Evolutionary conservation across 2,113 vertebrate genomes (phyloP), one percentile per base, ranked within the genome.

Genomic region (Cyrtonyx montezumae): DNA sequence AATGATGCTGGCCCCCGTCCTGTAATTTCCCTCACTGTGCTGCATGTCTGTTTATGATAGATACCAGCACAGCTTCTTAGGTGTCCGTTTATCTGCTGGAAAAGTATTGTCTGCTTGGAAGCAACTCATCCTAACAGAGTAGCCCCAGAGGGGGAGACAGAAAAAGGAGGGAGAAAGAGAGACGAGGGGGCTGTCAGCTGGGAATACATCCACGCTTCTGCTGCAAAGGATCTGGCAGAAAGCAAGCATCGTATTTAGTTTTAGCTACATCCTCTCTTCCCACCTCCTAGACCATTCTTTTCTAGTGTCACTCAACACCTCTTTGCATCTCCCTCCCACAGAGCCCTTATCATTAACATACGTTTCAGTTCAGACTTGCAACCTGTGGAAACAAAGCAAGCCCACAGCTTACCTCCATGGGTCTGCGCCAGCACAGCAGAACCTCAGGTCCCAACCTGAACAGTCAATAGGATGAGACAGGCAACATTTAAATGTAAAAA

Each of bases 41-140:
- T 92, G 82, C 32, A 19, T 45, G 90, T 80, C 94, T 97, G 97
- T 63, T 94, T 87, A 46, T 92, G 90, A 96, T 13, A 97, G 97
- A 97, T 96, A 97, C 93, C 70, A 71, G 63, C 20, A 32, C 93
- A 82, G 95, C 88, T 87, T 88, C 88, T 91, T 80, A 91, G 88
- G 96, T 96, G 93, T 80, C 84, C 34, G 3, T 89, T 96, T 96
- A 95, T 97, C 95, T 96, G 88, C 93, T 86, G 59, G 70, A n/a
- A 88, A 96, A 95, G 79, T 68, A 87, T 56, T 92, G 95, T 82
- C 86, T 89, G 0, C 51, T 97, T 97, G 94, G 94, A 97, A 93
- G 69, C 82, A 87, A 84, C 84, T 96, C 94, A 90, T 95, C 74
- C 90, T 88, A 58, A 87, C 95, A 51, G 49, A 91, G 81, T 42